These are phyloP conservation scores for Argyrosomus japonicus DNA, from an alignment of 2,113 vertebrate species.

Conservation along the genomic window DNA sequence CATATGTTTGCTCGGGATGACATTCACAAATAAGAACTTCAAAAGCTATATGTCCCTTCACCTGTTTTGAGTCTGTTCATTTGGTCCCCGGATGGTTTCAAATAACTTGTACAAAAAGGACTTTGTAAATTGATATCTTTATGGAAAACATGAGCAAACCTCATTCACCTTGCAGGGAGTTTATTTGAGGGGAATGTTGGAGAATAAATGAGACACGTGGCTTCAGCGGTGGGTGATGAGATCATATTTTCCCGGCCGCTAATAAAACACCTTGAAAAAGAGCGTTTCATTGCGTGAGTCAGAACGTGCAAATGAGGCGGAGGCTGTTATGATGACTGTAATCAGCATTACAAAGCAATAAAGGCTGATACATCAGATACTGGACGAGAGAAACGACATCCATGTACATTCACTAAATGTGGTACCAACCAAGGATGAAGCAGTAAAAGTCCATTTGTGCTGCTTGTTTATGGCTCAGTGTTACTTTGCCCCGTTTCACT, in stretches of 20 bases:
- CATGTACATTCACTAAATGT: constrained; percentile 4
- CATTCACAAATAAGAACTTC: neutral
- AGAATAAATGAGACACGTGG: constrained; percentile 4
- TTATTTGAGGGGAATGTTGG: constrained; percentile 5
- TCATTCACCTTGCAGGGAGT: constrained; percentile 16
- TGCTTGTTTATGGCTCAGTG: constrained; percentile 9
- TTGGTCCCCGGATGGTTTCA: neutral
- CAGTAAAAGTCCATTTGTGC: constrained; percentile 24
- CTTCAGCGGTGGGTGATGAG: constrained; percentile 40
- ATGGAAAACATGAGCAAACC: neutral
- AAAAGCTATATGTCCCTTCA: constrained; percentile 2
- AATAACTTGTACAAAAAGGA: neutral
- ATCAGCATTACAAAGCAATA: constrained; percentile 56
- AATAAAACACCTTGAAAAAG: constrained; percentile 49
- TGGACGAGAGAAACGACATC: constrained; percentile 11
- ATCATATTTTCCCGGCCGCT: constrained; percentile 31
- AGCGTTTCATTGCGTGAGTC: constrained; percentile 43
- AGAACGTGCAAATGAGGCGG: constrained; percentile 44
- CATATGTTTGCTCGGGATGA: neutral
- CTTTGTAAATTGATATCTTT: constrained; percentile 2
- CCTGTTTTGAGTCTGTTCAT: constrained; percentile 5
- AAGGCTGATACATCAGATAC: constrained; percentile 11
- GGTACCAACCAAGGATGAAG: neutral
- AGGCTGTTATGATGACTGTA: constrained; percentile 45
- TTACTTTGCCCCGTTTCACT: constrained; percentile 16